Percentiles rank a stretch among this genome's conserved stretches.
These are phyloP conservation scores for Peromyscus nudipes DNA, from an alignment of 2,797 vertebrate species.

Conservation along the genomic window DNA sequence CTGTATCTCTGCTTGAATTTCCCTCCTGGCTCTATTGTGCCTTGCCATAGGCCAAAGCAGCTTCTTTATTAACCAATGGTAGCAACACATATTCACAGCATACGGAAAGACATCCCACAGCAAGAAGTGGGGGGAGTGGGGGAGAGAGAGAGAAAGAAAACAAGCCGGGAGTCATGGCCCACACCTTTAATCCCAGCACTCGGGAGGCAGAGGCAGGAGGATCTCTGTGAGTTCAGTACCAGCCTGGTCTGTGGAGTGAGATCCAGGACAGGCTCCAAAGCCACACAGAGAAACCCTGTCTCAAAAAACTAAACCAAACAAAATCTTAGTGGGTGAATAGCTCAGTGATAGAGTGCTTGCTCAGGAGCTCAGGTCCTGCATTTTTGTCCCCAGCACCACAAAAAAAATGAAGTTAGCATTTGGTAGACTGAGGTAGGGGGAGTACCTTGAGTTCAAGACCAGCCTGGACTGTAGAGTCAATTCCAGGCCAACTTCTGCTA, in stretches of 20 bases:
- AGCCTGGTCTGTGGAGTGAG: background rate
- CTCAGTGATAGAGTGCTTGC: no score
- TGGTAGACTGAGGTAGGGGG: background rate
- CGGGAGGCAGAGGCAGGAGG: background rate
- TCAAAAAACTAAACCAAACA: background rate
- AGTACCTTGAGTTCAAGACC: background rate
- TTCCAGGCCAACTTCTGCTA: background rate
- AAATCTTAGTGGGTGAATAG: background rate
- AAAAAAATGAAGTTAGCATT: background rate
- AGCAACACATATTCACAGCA: no score
- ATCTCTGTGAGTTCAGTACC: background rate
- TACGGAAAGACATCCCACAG: no score
- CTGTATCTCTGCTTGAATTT: no score
- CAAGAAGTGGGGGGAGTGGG: no score
- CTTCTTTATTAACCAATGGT: no score
- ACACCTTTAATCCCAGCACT: background rate
- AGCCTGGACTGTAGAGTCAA: background rate
- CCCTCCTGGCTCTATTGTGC: no score
- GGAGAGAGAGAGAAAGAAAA: background rate
- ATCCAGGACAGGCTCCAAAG: background rate
- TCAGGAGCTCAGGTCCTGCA: background rate
- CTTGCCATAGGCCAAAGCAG: no score
- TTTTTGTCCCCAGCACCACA: background rate
- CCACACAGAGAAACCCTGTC: background rate
- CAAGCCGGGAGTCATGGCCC: no score